phyloP scores from a whole-genome alignment of 2,113 vertebrate species.

The Prunella himalayana region DNA sequence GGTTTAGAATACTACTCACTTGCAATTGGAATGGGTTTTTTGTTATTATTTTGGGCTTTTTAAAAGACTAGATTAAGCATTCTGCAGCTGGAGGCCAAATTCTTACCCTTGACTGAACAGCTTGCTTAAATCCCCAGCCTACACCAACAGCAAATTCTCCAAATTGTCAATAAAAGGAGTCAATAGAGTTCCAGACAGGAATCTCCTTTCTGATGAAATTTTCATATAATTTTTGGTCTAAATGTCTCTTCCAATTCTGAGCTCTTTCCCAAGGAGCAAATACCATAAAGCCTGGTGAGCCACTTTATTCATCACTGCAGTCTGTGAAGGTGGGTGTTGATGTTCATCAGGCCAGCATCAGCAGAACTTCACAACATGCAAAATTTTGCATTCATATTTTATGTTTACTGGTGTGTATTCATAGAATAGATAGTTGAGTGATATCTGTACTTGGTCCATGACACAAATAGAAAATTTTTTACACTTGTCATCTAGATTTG shows the following conservation, averaged over 20 bases:
- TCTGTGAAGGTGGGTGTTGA: rapidly evolving
- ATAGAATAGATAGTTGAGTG: not conserved
- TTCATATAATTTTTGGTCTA: not conserved
- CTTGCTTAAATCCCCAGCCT: not conserved
- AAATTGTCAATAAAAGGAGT: not conserved
- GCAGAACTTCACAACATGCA: not conserved
- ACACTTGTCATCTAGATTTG: not conserved
- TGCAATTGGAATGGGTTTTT: not conserved
- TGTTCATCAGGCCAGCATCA: not conserved
- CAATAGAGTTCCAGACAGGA: not conserved
- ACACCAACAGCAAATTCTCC: not conserved
- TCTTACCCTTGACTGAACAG: not conserved
- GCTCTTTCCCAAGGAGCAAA: not conserved
- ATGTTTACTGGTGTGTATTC: not conserved
- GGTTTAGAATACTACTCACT: not conserved
- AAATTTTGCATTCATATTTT: not conserved
- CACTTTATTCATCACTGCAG: not conserved
- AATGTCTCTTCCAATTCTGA: not conserved
- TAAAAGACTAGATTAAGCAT: not conserved
- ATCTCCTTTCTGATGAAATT: not conserved
- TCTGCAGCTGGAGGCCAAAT: not conserved
- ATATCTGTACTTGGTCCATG: not conserved
- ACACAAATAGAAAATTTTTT: not conserved
- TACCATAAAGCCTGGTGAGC: not conserved
- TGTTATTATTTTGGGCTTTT: rapidly evolving